A percentile compares a stretch with the other conserved stretches of the same genome.
phyloP scores from a whole-genome alignment of 1,140 invertebrate genomes.

The Zaprionus camerounensis region DNA sequence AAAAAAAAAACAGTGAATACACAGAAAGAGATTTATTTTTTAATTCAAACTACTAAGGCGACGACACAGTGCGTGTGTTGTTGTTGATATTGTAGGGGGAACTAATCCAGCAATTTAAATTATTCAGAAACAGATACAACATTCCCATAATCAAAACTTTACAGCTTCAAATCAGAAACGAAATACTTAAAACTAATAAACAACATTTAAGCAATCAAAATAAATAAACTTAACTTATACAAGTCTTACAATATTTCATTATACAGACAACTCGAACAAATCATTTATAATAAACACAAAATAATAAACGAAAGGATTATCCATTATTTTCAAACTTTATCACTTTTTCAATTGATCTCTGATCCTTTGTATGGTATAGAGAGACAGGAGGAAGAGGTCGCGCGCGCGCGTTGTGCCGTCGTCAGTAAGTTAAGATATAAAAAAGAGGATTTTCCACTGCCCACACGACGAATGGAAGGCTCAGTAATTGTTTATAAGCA shows the following conservation, averaged over 20 bases:
- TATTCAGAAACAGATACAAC: conserved; percentile 11
- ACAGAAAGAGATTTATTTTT: conserved; percentile 15
- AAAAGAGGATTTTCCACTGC: not conserved
- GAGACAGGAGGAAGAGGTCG: not conserved
- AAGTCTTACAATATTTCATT: conserved; percentile 11
- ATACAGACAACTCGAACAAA: not conserved
- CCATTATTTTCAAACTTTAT: not conserved
- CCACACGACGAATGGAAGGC: not conserved
- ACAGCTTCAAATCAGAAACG: conserved; percentile 42
- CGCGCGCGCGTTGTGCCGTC: conserved; percentile 61
- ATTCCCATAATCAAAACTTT: conserved; percentile 47
- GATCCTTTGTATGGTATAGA: conserved; percentile 1
- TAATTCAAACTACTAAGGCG: conserved; percentile 54
- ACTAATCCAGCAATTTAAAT: conserved; percentile 77
- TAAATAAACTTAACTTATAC: not conserved
- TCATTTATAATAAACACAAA: not conserved
- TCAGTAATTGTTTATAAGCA: not conserved
- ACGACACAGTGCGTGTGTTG: conserved; percentile 65
- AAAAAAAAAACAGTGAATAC: conserved; percentile 28
- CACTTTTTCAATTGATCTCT: not conserved
- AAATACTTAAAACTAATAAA: conserved; percentile 35
- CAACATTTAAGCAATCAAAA: not conserved
- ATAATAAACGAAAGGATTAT: not conserved
- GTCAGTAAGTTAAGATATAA: conserved; percentile 31
- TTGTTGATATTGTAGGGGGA: conserved; percentile 21